Percentiles rank a stretch among this genome's conserved stretches.
These are phyloP conservation scores for Glaucopsyche alexis DNA, from an alignment of 2,888 invertebrate genomes.

Conservation along the genomic window DNA sequence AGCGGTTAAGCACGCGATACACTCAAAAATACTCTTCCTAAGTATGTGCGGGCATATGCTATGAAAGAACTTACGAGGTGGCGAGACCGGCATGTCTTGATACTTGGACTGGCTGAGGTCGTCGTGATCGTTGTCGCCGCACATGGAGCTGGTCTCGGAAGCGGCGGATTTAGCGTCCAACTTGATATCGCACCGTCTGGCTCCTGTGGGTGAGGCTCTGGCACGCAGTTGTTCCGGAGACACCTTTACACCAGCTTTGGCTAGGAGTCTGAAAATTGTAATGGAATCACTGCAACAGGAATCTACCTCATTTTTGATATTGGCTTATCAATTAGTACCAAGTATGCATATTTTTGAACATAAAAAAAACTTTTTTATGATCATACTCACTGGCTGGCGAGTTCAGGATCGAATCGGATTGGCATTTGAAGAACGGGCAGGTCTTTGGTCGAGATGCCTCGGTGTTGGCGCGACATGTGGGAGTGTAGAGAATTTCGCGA, in stretches of 20 bases:
- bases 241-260: slow-evolving; percentile 93
- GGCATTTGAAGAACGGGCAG: slow-evolving; percentile 96
- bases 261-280: slow-evolving; percentile 80
- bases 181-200: slow-evolving; percentile 87
- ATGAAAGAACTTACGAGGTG: slow-evolving; percentile 74
- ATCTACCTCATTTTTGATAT: not conserved
- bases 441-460: slow-evolving; percentile 96
- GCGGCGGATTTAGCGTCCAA: slow-evolving; percentile 88
- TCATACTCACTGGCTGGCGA: slow-evolving; percentile 85
- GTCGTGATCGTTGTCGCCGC: slow-evolving; percentile 91
- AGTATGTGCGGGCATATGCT: not conserved
- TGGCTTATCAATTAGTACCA: too few relatives aligned
- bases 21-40: not conserved
- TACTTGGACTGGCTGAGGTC: slow-evolving; percentile 86
- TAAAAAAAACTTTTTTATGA: not conserved
- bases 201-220: slow-evolving; percentile 92
- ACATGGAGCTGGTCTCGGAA: slow-evolving; percentile 86
- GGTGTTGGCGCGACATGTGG: slow-evolving; percentile 95
- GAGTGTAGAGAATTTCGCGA: slow-evolving; percentile 95
- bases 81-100: slow-evolving; percentile 80
- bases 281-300: not conserved
- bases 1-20: not conserved
- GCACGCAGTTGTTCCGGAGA: slow-evolving; percentile 91
- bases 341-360: not conserved
- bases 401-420: slow-evolving; percentile 93